Base-by-base conservation (phyloP, 2,888 invertebrate genomes). In the Blera fallax region DNA sequence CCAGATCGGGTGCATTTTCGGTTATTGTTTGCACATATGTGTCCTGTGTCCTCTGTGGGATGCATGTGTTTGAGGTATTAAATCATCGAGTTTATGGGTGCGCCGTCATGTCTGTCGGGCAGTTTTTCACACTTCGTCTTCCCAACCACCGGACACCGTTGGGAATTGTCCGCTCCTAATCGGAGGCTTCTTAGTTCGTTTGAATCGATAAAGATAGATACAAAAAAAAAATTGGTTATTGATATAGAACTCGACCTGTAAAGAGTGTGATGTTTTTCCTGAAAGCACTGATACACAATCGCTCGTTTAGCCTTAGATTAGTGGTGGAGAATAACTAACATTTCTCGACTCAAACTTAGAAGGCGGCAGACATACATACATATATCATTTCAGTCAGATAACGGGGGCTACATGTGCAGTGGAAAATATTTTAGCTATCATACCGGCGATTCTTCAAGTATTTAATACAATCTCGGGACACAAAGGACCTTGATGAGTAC, bases 61-160 rank as follows among this genome's bases (percentile, higher is more conserved):
- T 89, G 92, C 91, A 91, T 91, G 89, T 91, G 92, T 91, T 91
- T 91, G 90, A 88, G 88, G 90, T 91, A 91, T 91, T 91, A 91
- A 91, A 91, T 91, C 91, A 91, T 87, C n/a, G 62, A 87, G 88
- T 89, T 90, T 90, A 89, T 90, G 90, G 89, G 89, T 88, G 89
- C 88, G 89, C 88, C 88, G 89, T 90, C 89, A 88, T 90, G 91
- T 90, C 89, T 88, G 80, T 87, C 80, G 83, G 87, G 88, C 88
- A 89, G 88, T 90, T 91, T 91, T 91, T 91, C 91, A 91, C 91
- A 91, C 91, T 91, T 91, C 88, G 40, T 54, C 45, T 89, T 88
- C n/a, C 58, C 27, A 45, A 76, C 18, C 64, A 56, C 79, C 79
- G 72, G 64, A 79, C 65, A 72, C 76, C 67, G 58, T 60, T 73